Evolutionary conservation across 1,140 invertebrate genomes (phyloP), one percentile per base, ranked within the genome.

Genomic region (Aphaenogaster ashmeadi): DNA sequence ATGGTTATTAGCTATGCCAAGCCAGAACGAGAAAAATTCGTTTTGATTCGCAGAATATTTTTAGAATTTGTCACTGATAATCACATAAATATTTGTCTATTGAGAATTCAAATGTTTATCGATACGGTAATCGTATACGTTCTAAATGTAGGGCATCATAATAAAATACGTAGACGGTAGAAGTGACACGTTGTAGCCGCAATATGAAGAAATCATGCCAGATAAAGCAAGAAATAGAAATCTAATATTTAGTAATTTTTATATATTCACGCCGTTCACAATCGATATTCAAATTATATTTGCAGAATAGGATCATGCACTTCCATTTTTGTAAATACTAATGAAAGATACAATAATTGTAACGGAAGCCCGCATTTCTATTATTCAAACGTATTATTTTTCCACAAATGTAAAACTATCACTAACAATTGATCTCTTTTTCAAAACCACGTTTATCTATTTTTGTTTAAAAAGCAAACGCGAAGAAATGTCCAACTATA

Each of bases 1-100:
- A 74, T 72, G 69, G 41, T 84, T 69, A 81, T 69, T 74, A 81
- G 21, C 64, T 27, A 41, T 21, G 36, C 5, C 36, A 44, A 44
- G 8, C 36, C 7, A 69, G 27, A n/a, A 52, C 15, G 9, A 33
- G 11, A 69, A n/a, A 44, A 69, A 54, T 60, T 47, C 11, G 3
- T 74, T 74, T 50, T 41, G 11, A 74, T 72, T 47, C 38, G 36
- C 18, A 4, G 2, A 56, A 44, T 60, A 36, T 7, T 69, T 27
- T 2, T 36, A 41, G 38, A 41, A 81, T 58, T 56, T 56, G n/a
- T 27, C 38, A n/a, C 33, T 58, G 13, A 18, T 71, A 33, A 11
- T 38, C n/a, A 15, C 2, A 50, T 41, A 41, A 67, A 21, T 8
- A 18, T 41, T 21, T n/a, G 9, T 52, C 18, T 21, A 47, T 72